Evolutionary conservation across 2,113 vertebrate species (phyloP).

Genomic region (Erythrolamprus reginae): DNA sequence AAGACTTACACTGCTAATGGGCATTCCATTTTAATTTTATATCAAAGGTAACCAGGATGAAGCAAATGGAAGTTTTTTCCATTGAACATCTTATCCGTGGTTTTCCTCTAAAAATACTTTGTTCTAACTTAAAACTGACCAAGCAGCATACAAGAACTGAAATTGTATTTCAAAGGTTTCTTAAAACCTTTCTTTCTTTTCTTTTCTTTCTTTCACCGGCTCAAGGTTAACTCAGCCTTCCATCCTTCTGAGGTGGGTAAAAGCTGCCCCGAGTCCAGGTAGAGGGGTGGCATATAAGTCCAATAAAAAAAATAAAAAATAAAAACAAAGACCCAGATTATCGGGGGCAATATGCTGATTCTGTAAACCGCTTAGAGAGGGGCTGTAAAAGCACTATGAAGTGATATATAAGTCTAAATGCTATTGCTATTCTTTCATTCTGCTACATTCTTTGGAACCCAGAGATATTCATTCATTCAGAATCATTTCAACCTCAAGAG

Average conservation of each 20-base stretch:
- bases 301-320: too few species aligned
- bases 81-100: not conserved
- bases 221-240: too few species aligned
- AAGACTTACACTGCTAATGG: not conserved
- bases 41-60: not conserved
- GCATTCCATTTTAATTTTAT: not conserved
- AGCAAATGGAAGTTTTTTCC: not conserved
- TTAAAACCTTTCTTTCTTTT: too few species aligned
- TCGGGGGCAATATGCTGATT: too few species aligned
- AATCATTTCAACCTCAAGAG: not conserved
- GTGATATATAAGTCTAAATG: too few species aligned
- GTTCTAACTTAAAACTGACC: not conserved
- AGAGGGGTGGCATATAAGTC: too few species aligned
- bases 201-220: too few species aligned
- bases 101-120: not conserved
- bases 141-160: not conserved
- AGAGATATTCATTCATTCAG: not conserved
- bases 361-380: too few species aligned
- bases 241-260: too few species aligned
- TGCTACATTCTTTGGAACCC: not conserved
- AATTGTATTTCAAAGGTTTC: not conserved
- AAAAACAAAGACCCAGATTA: too few species aligned
- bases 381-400: too few species aligned
- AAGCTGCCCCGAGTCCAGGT: too few species aligned
- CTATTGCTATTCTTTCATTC: not conserved